Base-by-base conservation (phyloP, 2,888 invertebrate species). In the Synergus gifuensis region DNA sequence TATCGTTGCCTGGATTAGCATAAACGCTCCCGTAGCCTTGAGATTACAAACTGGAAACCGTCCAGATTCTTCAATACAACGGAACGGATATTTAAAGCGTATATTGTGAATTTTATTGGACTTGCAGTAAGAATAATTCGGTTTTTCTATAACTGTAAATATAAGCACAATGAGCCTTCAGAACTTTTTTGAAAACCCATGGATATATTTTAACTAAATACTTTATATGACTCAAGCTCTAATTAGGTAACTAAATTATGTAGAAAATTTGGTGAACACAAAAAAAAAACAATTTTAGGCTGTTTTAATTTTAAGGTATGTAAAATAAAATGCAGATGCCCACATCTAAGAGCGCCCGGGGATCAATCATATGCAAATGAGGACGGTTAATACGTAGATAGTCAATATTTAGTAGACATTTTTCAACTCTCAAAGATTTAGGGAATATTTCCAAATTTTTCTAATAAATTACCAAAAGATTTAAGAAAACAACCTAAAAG, bases 311-410 rank as follows among this genome's bases (percentile, higher is more conserved):
- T 4, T 66, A 12, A 44, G 62, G 1, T 28, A n/a, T n/a, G 81
- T 76, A 76, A 80, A 83, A 82, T 81, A 76, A 81, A 78, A 82
- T 83, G 82, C 84, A 82, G 84, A 84, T 83, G 83, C 69, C 69
- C 73, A 73, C 83, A 84, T 84, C 84, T 81, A 84, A 84, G 82
- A 86, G 84, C 86, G 82, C 84, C 84, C 86, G 83, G 89, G 89
- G 91, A 91, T 91, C 90, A 90, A 90, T 87, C 87, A 86, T 89
- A 92, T 91, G 91, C 87, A 88, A 91, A 91, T 87, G 82, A 89
- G 22, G 88, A 83, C 85, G 84, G 88, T 90, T 90, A 89, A 88
- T 87, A 90, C 87, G 90, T 28, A 88, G 90, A 91, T 90, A 90
- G 88, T 79, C 88, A 83, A 28, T 28, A 28, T 28, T 1, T 28